Evolutionary conservation across 2,888 invertebrate genomes (phyloP).

Genomic region (Lordiphosa fenestrarum): DNA sequence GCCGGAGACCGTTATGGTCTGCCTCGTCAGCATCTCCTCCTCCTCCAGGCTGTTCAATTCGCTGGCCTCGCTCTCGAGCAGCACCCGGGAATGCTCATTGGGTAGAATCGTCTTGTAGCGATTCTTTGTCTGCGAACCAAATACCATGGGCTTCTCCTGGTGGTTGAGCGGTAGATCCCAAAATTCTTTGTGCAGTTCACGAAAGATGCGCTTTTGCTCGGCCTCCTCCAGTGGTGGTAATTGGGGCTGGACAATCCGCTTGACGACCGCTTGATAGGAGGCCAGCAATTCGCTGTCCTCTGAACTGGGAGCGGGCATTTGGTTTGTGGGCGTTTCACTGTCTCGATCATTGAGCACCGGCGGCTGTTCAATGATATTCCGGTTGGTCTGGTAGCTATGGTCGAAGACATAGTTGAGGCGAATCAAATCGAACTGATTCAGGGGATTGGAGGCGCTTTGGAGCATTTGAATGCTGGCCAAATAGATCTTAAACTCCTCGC

Average conservation of each 20-base stretch:
- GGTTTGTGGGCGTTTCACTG: conserved; percentile 62
- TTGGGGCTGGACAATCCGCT: conserved; percentile 47
- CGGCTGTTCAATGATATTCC: conserved; percentile 50
- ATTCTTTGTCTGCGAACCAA: conserved; percentile 93
- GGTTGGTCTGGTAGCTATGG: conserved; percentile 76
- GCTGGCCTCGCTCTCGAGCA: conserved; percentile 81
- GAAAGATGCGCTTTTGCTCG: conserved; percentile 84
- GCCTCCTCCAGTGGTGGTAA: conserved; percentile 82
- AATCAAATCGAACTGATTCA: conserved; percentile 83
- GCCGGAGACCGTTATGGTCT: conserved; percentile 71
- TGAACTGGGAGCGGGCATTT: conserved; percentile 59
- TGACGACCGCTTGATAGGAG: conserved; percentile 63
- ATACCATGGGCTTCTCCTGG: conserved; percentile 93
- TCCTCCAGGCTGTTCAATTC: conserved; percentile 52
- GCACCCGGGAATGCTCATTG: conserved; percentile 92
- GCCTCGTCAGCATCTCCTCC: conserved; percentile 8
- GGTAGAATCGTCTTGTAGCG: conserved; percentile 94
- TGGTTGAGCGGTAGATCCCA: conserved; percentile 97
- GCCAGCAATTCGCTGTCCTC: conserved; percentile 73
- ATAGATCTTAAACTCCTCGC: conserved; percentile 87
- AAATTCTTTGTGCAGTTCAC: conserved; percentile 91
- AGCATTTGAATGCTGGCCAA: conserved; percentile 87
- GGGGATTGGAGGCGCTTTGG: conserved; percentile 85
- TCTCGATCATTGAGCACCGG: conserved; percentile 51
- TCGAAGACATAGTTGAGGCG: conserved; percentile 83